Evolutionary conservation across 2,797 vertebrate species (phyloP), one percentile per base, ranked within the genome.

Genomic region (Pangasius sanitwongsei): DNA sequence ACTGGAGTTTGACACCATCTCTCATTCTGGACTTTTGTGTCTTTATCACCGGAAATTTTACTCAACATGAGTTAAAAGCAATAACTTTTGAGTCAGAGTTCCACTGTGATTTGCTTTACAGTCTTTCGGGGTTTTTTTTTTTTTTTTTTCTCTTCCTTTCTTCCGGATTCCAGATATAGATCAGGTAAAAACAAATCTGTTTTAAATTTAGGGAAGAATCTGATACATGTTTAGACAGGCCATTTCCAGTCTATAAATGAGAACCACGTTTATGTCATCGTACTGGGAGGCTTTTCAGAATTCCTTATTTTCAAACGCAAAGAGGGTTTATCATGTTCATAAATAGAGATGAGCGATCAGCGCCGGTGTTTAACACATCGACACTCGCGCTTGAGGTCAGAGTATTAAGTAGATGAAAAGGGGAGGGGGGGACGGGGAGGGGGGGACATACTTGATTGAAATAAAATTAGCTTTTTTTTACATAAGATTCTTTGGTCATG

Each of bases 201-300:
- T 81, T 83, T 93, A 91, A 90, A 92, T 93, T 89, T 84, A 83
- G 83, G 92, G 91, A 86, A 55, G 87, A 93, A 94, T 91, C 90
- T 34, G 93, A 94, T 93, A 93, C 89, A 53, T 83, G 87, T 93
- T 91, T 90, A 72, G 87, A 94, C 91, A 91, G 92, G 93, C 92
- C 94, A 88, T 93, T 90, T 92, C 90, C 91, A 93, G 94, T 94
- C 92, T 90, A 85, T 90, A 94, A 95, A 96, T 91, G 89, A 89
- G 92, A 95, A 95, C 93, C 95, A 95, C 89, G 94, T 95, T 95
- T 80, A 67, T 57, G 87, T 87, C 90, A 88, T 91, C 91, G 89
- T 18, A 85, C 89, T 92, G 91, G 92, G 91, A 90, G 88, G 77
- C 80, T 75, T 89, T 78, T 70, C 69, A 80, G 23, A 50, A 61